A percentile compares a stretch with the other conserved stretches of the same genome.
phyloP scores from a whole-genome alignment of 1,140 invertebrate species.

The Drosophila lacteicornis region DNA sequence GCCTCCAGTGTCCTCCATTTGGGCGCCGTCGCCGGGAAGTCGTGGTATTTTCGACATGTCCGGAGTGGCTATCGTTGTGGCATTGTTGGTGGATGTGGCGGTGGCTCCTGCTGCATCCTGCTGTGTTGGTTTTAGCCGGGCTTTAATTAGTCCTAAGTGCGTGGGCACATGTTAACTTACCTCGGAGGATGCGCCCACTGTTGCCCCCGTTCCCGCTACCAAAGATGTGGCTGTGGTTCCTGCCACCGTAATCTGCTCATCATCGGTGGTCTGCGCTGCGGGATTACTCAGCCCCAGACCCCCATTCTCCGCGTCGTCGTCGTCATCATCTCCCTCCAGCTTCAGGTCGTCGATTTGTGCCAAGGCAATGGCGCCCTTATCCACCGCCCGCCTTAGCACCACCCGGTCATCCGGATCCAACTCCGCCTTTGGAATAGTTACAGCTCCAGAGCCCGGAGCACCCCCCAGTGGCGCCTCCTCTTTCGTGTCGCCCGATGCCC shows the following conservation, averaged over 20 bases:
- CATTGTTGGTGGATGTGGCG: conserved; percentile 5
- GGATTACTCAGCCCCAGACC: conserved; percentile 68
- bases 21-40: conserved; percentile 85
- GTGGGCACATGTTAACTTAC: conserved; percentile 59
- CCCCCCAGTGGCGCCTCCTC: conserved; percentile 19
- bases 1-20: conserved; percentile 71
- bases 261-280: conserved; percentile 68
- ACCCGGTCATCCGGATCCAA: conserved; percentile 51
- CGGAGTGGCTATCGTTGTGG: conserved; percentile 45
- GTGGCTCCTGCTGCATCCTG: conserved; percentile 49
- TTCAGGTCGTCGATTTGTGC: conserved; percentile 75
- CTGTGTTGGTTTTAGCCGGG: conserved; percentile 67
- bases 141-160: conserved; percentile 78
- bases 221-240: conserved; percentile 20
- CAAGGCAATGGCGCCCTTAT: conserved; percentile 69
- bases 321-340: conserved; percentile 62
- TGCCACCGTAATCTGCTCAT: conserved; percentile 69
- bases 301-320: conserved; percentile 8
- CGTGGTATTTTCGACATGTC: conserved; percentile 85
- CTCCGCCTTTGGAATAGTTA: background rate
- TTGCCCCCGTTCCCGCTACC: background rate
- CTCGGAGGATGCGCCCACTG: conserved; percentile 38
- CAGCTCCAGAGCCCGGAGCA: background rate
- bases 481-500: conserved; percentile 26
- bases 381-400: conserved; percentile 52